Conservation (phyloP, 2,797 vertebrate species). For the Lepilemur ruficaudatus region DNA sequence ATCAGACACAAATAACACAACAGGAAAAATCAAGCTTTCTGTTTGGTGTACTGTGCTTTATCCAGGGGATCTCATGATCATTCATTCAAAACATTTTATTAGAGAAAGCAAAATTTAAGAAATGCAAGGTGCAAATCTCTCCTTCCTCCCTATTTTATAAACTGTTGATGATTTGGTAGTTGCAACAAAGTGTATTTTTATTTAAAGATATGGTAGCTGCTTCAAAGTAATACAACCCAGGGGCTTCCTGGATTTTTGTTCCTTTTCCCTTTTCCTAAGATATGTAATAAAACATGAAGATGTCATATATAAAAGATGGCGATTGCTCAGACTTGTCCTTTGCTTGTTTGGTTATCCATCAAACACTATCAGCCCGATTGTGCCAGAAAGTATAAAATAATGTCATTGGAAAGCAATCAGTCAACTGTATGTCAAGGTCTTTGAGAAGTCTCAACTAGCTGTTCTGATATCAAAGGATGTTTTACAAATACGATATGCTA, state of each 20-base stretch:
- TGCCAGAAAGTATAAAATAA: constrained; percentile 66
- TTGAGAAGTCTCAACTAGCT: constrained; percentile 53
- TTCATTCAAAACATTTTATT: constrained; percentile 19
- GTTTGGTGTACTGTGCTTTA: neutral
- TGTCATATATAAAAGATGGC: constrained; percentile 62
- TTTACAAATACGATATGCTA: constrained; percentile 18
- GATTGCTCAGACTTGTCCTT: constrained; percentile 61
- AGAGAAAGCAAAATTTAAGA: constrained; percentile 1
- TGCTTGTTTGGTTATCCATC: constrained; percentile 73
- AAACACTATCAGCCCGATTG: constrained; percentile 28
- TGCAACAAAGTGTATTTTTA: constrained; percentile 23
- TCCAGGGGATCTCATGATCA: neutral
- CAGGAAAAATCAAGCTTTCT: neutral
- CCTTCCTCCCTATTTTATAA: neutral
- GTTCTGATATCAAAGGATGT: constrained; percentile 38
- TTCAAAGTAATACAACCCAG: neutral
- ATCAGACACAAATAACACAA: neutral
- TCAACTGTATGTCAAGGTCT: constrained; percentile 55
- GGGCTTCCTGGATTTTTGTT: constrained; percentile 17
- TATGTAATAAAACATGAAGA: constrained; percentile 61
- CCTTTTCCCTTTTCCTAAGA: constrained; percentile 43
- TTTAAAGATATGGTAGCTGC: neutral
- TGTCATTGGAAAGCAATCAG: constrained; percentile 61
- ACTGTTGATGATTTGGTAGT: neutral
- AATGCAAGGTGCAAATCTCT: neutral